phyloP scores from a whole-genome alignment of 1,140 invertebrate genomes.

The Cydia strobilella region DNA sequence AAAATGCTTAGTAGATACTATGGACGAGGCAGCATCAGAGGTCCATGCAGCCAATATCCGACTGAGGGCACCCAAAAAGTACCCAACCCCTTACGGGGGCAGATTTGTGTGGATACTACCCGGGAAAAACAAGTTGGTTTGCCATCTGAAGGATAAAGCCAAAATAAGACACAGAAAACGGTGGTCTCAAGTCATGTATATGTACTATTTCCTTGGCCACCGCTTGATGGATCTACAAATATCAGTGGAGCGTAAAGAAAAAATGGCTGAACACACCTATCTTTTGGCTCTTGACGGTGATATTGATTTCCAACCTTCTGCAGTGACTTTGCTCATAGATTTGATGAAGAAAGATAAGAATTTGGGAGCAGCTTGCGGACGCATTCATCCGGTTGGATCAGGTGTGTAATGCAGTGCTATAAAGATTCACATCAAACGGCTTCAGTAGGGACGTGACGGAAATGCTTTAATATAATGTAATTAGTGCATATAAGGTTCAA shows the following conservation, averaged over 20 bases:
- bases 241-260: conserved; percentile 94
- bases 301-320: conserved; percentile 97
- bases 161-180: conserved; percentile 97
- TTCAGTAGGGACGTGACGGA: too few species aligned
- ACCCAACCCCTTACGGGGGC: conserved; percentile 97
- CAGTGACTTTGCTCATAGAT: conserved; percentile 96
- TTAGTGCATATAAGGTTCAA: too few species aligned
- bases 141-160: conserved; percentile 98
- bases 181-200: conserved; percentile 98
- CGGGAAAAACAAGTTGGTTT: conserved; percentile 98
- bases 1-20: conserved; percentile 92
- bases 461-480: too few species aligned
- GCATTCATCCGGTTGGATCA: conserved; percentile 98
- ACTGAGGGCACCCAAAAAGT: conserved; percentile 94
- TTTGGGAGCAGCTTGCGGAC: conserved; percentile 97
- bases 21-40: conserved; percentile 96
- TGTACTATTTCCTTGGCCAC: conserved; percentile 98
- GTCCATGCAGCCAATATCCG: conserved; percentile 95
- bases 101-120: conserved; percentile 97
- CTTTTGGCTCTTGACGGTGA: conserved; percentile 97
- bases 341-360: conserved; percentile 99
- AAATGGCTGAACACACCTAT: conserved; percentile 98
- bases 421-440: too few species aligned
- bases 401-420: conserved; percentile 73
- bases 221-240: conserved; percentile 95